These are phyloP conservation scores for Leuciscus waleckii DNA, from an alignment of 2,797 vertebrate genomes.

Conservation along the genomic window DNA sequence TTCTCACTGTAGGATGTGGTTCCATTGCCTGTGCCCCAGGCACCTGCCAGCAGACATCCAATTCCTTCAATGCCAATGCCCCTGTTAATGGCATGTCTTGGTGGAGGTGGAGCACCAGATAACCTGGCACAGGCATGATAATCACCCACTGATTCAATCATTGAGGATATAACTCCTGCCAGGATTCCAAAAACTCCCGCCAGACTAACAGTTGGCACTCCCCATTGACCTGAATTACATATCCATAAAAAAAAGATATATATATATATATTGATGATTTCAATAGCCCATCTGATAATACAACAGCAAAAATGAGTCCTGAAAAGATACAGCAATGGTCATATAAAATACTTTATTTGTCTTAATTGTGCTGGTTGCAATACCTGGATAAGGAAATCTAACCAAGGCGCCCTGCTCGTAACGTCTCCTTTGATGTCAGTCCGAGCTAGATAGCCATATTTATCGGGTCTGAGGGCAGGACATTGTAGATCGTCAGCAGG, in stretches of 20 bases:
- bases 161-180: constrained; percentile 93
- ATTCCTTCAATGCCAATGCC: constrained; percentile 94
- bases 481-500: constrained; percentile 81
- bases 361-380: not conserved
- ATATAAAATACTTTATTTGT: constrained; percentile 15
- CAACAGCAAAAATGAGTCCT: not conserved
- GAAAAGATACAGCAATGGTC: not conserved
- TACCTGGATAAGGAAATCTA: constrained; percentile 96
- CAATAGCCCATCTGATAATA: too few species aligned
- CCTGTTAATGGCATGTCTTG: constrained; percentile 90
- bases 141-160: constrained; percentile 96
- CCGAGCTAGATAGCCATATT: constrained; percentile 88
- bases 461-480: constrained; percentile 79
- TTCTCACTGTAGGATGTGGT: constrained; percentile 98
- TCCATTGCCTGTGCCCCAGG: constrained; percentile 94
- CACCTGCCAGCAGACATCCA: constrained; percentile 92
- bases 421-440: constrained; percentile 88
- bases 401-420: constrained; percentile 87
- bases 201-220: constrained; percentile 88
- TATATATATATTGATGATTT: not conserved
- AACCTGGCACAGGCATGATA: constrained; percentile 95
- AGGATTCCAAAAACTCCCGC: constrained; percentile 94
- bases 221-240: constrained; percentile 89
- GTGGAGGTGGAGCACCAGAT: constrained; percentile 90
- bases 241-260: not conserved